Evolutionary conservation across 92 coral and sea anemone genomes (phyloP), one percentile per base, ranked within the genome.

Genomic region (Palythoa grandiflora): DNA sequence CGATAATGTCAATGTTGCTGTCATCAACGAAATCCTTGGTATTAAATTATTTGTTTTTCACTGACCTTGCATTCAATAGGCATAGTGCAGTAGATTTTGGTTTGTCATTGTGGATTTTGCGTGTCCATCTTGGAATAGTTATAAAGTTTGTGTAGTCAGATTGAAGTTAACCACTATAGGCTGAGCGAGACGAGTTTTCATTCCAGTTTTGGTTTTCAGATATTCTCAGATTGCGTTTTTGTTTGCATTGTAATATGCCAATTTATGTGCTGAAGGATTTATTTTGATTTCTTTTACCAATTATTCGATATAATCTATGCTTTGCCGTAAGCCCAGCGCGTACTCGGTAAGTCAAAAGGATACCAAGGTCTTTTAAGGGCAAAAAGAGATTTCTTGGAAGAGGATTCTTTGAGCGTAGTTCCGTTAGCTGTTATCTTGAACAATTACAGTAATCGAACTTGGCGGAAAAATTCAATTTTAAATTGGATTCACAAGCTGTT

Each of bases 381-480:
- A 40, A 5, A 40, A 40, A 40, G 47, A 40, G 47, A 40, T 2
- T 40, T 40, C 2, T 40, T 5, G 17, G 61, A 55, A 55, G 61
- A 55, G 61, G 61, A 55, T 55, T 55, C 61, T 55, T 55, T 55
- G 61, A 55, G 61, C 61, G 61, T 55, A 55, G 61, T 55, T 55
- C 61, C 61, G 9, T 55, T 55, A 55, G 2, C 61, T 55, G 61
- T 10, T 5, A 2, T 55, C 61, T 55, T 55, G 61, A 55, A 55
- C 9, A 55, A 55, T 5, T 40, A 40, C 5, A 40, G 47, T 5
- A 2, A 2, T 40, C 5, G 47, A 40, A 40, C 47, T 40, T 40
- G 47, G 47, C 47, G 47, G 47, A 5, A 40, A 40, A 40, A 2
- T 40, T 40, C 47, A 40, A 40, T 2, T 40, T 40, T 40, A 40